Evolutionary conservation across 2,888 invertebrate species (phyloP), one percentile per base, ranked within the genome.

Genomic region (Idaea straminata): DNA sequence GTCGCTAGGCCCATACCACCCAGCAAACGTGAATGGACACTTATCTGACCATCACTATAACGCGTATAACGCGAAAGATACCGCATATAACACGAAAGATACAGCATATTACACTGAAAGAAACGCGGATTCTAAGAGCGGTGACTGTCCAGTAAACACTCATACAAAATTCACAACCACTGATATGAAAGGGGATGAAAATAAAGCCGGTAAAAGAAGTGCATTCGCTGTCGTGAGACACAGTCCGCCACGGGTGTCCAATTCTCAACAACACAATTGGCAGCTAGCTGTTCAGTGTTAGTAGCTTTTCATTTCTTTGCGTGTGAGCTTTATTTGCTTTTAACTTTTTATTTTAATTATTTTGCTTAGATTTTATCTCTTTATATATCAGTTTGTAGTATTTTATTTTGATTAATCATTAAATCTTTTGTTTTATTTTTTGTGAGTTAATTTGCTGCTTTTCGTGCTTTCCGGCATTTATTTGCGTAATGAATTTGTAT

Each of bases 271-370:
- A 74, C 87, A 89, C 77, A 89, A 93, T 88, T 95, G 95, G 94
- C 94, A 94, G 86, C 93, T 95, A 84, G 91, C 94, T 79, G 95
- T 94, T 80, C 94, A 95, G 85, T 94, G 94, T 94, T 94, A 94
- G 94, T 94, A 94, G 93, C 82, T 87, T 77, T 78, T 75, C 79
- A 82, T 81, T 79, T 77, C 77, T 82, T 82, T 81, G 61, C 66
- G 74, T 78, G 75, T 75, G 58, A 75, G 77, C 76, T 78, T 67
- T 76, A 77, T 78, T 69, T n/a, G 70, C 74, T 76, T 80, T 70
- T 74, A 73, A 61, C 67, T 70, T 67, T 72, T n/a, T 72, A 64
- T 66, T 72, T 69, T 68, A 65, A 62, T 38, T 34, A 60, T 38
- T 5, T 15, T 59, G 5, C 58, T 15, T 58, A 5, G n/a, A 0